These are phyloP conservation scores for Diaprepes abbreviatus DNA, from an alignment of 2,888 invertebrate species.

Conservation along the genomic window DNA sequence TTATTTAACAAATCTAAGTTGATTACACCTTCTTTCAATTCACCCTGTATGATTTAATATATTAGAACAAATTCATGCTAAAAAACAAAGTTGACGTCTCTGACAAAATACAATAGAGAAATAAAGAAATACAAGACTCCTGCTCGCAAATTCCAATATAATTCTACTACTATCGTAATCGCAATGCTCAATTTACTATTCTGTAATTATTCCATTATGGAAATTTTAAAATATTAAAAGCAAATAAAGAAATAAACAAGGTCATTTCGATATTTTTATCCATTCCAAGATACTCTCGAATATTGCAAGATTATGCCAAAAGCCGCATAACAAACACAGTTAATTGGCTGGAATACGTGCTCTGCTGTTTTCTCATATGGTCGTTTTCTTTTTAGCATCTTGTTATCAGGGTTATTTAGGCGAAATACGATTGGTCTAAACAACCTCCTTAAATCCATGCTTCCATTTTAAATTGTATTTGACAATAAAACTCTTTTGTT, in stretches of 20 bases:
- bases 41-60: too few relatives aligned
- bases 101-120: too few relatives aligned
- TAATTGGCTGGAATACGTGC: constrained; percentile 48
- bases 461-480: constrained; percentile 41
- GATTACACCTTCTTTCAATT: too few relatives aligned
- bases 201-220: too few relatives aligned
- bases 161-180: too few relatives aligned
- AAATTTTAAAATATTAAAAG: too few relatives aligned
- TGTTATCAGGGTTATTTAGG: constrained; percentile 42
- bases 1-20: too few relatives aligned
- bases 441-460: constrained; percentile 41
- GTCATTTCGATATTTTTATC: constrained; percentile 20
- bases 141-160: too few relatives aligned
- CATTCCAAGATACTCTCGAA: constrained; percentile 29
- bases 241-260: neutral
- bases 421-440: constrained; percentile 44
- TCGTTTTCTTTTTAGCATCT: constrained; percentile 47
- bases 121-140: too few relatives aligned
- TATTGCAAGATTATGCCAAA: constrained; percentile 36
- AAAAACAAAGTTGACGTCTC: too few relatives aligned
- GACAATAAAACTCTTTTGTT: constrained; percentile 40
- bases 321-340: constrained; percentile 41
- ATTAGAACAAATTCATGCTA: too few relatives aligned
- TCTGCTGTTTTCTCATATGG: constrained; percentile 33
- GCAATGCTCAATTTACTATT: too few relatives aligned